Evolutionary conservation across 2,888 invertebrate genomes (phyloP), one percentile per base, ranked within the genome.

Genomic region (Ochropleura plecta): DNA sequence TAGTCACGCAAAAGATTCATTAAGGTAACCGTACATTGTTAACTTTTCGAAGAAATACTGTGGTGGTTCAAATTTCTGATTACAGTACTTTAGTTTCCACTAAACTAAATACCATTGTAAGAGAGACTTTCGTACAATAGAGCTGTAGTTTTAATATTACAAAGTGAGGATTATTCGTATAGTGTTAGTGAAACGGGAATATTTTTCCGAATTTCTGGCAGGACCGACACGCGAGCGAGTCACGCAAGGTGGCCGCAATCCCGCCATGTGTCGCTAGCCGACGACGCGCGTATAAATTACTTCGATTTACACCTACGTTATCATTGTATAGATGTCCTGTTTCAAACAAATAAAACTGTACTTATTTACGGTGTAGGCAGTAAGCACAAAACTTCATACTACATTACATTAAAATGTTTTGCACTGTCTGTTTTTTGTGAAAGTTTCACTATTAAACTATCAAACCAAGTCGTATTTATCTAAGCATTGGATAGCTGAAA

Each of bases 171-270:
- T 68, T 71, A 64, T 46, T 69, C 20, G 48, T 48, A n/a, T n/a
- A 14, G 44, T 62, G 65, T 67, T 64, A 66, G 73, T 42, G 42
- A 46, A 79, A 60, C 42, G n/a, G 9, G 40, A 59, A 66, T 81
- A 70, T 81, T 67, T 83, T 2, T 74, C 7, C 14, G 44, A 57
- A 75, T 71, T 55, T 62, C 20, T 53, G n/a, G 55, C 16, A 59
- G 69, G 30, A 40, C 46, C 20, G 51, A 70, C 82, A 85, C 60
- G 82, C 82, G 60, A 82, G 49, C 48, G 46, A 65, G 85, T 55
- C 85, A 77, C 82, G 85, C 78, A 48, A 85, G 72, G 72, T 53
- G 85, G 63, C 46, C 73, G 42, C 69, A 81, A 67, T 85, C 66
- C 82, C 53, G 59, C 49, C 48, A n/a, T 73, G 72, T 84, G 71